Evolutionary conservation across 2,113 vertebrate species (phyloP), one percentile per base, ranked within the genome.

Genomic region (Solea senegalensis): DNA sequence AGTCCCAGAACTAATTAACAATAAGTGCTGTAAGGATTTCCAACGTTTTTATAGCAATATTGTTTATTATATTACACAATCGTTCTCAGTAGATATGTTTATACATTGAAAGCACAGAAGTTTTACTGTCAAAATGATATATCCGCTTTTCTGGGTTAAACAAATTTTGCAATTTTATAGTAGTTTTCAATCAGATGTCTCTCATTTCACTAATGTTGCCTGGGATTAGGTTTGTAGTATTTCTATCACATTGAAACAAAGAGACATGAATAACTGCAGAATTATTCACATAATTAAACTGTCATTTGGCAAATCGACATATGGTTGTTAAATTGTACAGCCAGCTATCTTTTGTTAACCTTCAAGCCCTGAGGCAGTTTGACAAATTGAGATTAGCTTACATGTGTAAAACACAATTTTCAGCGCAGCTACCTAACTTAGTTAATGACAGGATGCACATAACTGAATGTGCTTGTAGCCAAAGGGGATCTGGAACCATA

Each of bases 361-460:
- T 46, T 69, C 59, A 11, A 28, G 27, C 43, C 41, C 49, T 0
- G 8, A 64, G 51, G 28, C 14, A 9, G 9, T 69, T 64, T 81
- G 69, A 85, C 63, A 80, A 78, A 73, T 63, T 63, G 59, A 44
- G 59, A 83, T 76, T 62, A 74, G 76, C 65, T 72, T 74, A 71
- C 81, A 74, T 79, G 69, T 56, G 72, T 49, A 64, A 63, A 16
- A 65, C 83, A 84, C 84, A 81, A 68, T 68, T 84, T 80, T 21
- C 14, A 59, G 77, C 54, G 43, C 62, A 65, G 64, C 28, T 56
- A 69, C 52, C 65, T 62, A 61, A 51, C 44, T 45, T 50, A 13
- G 62, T 84, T 83, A 76, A 75, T 73, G 78, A 81, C 69, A 68
- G 66, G 43, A 74, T 61, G 70, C 66, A 49, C 27, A 13, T 75